phyloP scores from a whole-genome alignment of 1,140 invertebrate species.

The Formica exsecta region DNA sequence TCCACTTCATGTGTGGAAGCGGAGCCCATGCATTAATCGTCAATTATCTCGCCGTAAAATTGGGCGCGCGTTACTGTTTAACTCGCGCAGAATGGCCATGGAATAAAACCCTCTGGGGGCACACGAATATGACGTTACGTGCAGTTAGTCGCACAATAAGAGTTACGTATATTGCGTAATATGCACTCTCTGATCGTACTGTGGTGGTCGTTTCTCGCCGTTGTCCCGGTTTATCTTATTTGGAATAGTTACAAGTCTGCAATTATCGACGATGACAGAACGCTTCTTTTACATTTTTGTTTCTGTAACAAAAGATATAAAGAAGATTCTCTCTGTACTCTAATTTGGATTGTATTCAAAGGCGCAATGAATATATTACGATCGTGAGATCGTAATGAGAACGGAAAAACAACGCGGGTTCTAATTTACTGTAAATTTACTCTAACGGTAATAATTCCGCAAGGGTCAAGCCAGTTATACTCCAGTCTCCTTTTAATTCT shows the following conservation, averaged over 20 bases:
- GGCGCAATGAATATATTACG: background rate
- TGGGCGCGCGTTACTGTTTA: constrained; percentile 6
- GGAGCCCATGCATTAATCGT: constrained; percentile 48
- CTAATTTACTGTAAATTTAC: too few species aligned
- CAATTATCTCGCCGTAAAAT: constrained; percentile 49
- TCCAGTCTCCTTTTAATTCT: background rate
- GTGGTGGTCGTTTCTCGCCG: background rate
- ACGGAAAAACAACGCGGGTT: constrained; percentile 14
- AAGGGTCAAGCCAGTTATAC: background rate
- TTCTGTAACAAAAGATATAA: background rate
- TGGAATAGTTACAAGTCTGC: background rate
- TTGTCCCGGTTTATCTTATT: constrained; percentile 12
- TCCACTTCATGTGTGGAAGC: constrained; percentile 30
- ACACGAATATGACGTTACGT: background rate
- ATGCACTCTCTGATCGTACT: background rate
- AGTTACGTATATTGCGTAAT: constrained; percentile 47
- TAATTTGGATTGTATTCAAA: background rate
- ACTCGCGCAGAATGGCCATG: background rate
- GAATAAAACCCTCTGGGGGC: background rate
- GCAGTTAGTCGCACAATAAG: constrained; percentile 16
- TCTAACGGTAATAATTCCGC: constrained; percentile 41
- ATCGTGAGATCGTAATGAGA: constrained; percentile 32
- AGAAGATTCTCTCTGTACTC: background rate
- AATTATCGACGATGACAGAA: constrained; percentile 39
- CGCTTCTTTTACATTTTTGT: background rate